Evolutionary conservation across 2,888 invertebrate species (phyloP), one percentile per base, ranked within the genome.

Genomic region (Nowickia ferox): DNA sequence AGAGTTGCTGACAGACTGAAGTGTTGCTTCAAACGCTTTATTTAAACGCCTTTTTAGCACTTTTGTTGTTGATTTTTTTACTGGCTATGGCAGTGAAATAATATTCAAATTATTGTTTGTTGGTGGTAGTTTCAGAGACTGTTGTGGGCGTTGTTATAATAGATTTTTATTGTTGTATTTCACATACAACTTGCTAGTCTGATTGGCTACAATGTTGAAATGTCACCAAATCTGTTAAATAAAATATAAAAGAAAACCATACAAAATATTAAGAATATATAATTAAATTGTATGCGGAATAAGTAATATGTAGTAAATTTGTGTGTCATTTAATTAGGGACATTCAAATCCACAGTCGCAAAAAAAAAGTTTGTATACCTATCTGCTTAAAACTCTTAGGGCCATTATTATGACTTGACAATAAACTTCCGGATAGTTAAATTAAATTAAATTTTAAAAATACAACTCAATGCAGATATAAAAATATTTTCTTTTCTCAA

Each of bases 41-140:
- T 80, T 87, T 78, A 69, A 79, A 87, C 84, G 86, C 84, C 80
- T 87, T 86, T 80, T 80, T 85, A 80, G 61, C 83, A 76, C 75
- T 76, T 74, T 75, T 82, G 51, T 81, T 81, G 72, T 61, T 77
- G 9, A 71, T 66, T 46, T 74, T 42, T 74, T 75, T 48, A 13
- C 40, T 76, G 53, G 38, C 53, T 66, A 46, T 82, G 69, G 44
- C 66, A 65, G 68, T 79, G n/a, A 38, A 74, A 68, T 61, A 22
- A 19, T 65, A 51, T 61, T 84, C 19, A 65, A 40, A 80, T 63
- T 82, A 68, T 51, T 72, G 30, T 55, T 74, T 82, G 71, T 69
- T 69, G 74, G 55, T 80, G 75, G 69, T 68, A 59, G 75, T 76
- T 82, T 82, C 71, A 17, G 40, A 48, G 61, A 17, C 44, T 51